phyloP scores from a whole-genome alignment of 2,113 vertebrate genomes.

The Procavia capensis region DNA sequence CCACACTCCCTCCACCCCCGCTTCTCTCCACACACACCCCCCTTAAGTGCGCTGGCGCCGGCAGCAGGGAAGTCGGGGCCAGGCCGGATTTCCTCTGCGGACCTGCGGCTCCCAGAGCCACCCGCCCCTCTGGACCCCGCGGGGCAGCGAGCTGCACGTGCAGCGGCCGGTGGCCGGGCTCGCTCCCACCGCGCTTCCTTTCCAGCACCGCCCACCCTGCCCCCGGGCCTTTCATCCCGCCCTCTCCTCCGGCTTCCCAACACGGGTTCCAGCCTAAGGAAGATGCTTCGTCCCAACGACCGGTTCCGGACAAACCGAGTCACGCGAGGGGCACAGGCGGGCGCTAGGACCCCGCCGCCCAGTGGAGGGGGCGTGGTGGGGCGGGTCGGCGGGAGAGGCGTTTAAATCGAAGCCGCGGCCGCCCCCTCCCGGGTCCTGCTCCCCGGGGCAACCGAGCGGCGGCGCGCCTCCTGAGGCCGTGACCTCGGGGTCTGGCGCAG shows the following conservation, averaged over 20 bases:
- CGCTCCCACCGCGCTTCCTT: background rate
- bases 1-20: too few relatives aligned
- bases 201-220: background rate
- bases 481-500: constrained; percentile 61
- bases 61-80: constrained; percentile 45
- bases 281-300: background rate
- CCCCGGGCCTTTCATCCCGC: background rate
- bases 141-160: constrained; percentile 60
- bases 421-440: constrained; percentile 79
- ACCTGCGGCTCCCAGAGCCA: background rate
- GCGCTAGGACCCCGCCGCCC: constrained; percentile 82
- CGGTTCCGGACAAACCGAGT: background rate
- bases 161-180: background rate
- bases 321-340: background rate
- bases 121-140: background rate
- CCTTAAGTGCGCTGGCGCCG: constrained; percentile 35
- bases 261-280: background rate
- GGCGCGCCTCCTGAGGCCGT: constrained; percentile 37
- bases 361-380: constrained; percentile 62
- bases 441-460: constrained; percentile 61
- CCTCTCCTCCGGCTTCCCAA: background rate
- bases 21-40: too few relatives aligned
- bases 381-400: constrained; percentile 63
- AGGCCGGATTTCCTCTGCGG: constrained; percentile 77
- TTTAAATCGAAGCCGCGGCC: constrained; percentile 79